Percentiles rank a stretch among this genome's conserved stretches.
Conservation (phyloP, 2,797 vertebrate genomes). For the Peromyscus melanophrys region DNA sequence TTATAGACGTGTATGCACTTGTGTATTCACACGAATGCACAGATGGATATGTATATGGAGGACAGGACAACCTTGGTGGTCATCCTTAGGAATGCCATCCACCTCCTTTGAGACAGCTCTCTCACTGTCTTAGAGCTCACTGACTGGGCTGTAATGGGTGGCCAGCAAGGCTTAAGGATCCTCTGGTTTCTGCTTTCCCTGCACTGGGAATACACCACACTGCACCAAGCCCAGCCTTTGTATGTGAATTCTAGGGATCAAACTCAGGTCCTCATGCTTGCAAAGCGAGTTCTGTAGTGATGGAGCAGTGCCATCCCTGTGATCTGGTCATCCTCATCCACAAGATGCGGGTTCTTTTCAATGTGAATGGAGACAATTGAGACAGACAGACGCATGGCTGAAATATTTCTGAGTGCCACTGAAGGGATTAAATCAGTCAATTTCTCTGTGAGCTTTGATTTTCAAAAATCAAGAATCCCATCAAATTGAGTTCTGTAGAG, state of each 20-base stretch:
- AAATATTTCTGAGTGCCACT: neutral
- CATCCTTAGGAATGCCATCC: neutral
- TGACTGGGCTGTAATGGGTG: too few relatives aligned
- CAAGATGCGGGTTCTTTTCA: neutral
- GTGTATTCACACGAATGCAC: neutral
- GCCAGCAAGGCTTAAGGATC: neutral
- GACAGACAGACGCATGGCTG: neutral
- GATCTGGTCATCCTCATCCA: neutral
- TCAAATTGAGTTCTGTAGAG: neutral
- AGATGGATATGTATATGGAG: neutral
- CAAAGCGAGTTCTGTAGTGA: neutral
- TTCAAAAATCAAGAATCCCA: neutral
- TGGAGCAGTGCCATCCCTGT: neutral
- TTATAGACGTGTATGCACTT: neutral
- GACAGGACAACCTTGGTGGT: neutral
- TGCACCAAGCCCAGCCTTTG: neutral
- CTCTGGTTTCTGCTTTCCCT: neutral
- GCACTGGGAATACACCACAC: neutral
- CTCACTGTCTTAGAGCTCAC: neutral
- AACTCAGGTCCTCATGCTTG: neutral
- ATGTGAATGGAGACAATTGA: neutral
- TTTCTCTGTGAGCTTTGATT: neutral
- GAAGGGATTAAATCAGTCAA: neutral
- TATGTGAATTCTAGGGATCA: neutral
- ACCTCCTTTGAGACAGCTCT: neutral